Evolutionary conservation across 2,113 vertebrate genomes (phyloP), one percentile per base, ranked within the genome.

Genomic region (Corapipo altera): DNA sequence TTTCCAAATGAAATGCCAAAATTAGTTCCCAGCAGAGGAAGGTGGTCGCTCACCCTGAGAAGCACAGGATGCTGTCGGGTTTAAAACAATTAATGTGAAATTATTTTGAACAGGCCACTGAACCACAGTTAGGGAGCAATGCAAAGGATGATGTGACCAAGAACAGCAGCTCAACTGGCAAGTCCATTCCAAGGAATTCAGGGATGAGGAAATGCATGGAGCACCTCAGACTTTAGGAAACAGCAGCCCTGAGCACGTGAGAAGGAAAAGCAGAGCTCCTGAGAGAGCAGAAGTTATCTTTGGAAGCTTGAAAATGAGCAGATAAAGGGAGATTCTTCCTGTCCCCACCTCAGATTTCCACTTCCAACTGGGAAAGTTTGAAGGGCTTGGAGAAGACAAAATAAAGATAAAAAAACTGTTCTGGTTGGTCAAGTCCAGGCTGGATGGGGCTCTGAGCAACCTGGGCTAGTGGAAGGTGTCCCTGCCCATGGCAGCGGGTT

Each of bases 11-110:
- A 97, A 97, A 97, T 88, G 92, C 95, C 75, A 91, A 43, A 95
- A 97, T 96, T 97, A 95, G 97, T 97, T 97, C 97, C 97, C 95
- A 78, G 75, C 85, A 86, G 95, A 94, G 91, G 78, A 89, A 95
- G 79, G 81, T 84, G 92, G 74, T 89, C 78, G 89, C 82, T 96
- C 89, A 96, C 77, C 86, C 85, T 74, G 48, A 94, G 76, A 82
- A 82, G 85, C 43, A 21, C 62, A 83, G 93, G 92, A 95, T 80
- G 93, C 64, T 74, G 88, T 48, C 0, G 2, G 76, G 72, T 93
- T 94, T 85, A 85, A 95, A 97, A 97, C 95, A 97, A 97, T 95
- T 96, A 96, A 91, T 96, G 82, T 5, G 65, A 95, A 97, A 97
- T 97, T 96, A 96, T 96, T 97, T 97, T 97, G 65, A 95, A 49